These are phyloP conservation scores for Byasa hedistus DNA, from an alignment of 2,888 invertebrate species.

Conservation along the genomic window DNA sequence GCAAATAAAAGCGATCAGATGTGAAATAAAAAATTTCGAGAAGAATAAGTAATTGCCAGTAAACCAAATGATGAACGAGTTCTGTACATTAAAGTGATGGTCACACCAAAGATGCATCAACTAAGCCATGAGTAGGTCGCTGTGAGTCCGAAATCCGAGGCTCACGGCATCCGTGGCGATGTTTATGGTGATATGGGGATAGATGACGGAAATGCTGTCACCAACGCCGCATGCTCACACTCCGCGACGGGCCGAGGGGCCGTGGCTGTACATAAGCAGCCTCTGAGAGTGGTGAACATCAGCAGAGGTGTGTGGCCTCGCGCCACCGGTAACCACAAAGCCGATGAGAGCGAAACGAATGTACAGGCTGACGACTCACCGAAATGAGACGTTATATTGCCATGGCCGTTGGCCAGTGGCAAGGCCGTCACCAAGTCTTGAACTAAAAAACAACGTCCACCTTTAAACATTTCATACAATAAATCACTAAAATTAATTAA, in stretches of 20 bases:
- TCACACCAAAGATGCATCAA: conserved; percentile 72
- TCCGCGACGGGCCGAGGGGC: conserved; percentile 42
- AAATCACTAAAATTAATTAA: conserved; percentile 39
- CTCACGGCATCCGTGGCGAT: conserved; percentile 67
- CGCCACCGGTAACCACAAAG: conserved; percentile 76
- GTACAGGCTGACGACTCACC: conserved; percentile 77
- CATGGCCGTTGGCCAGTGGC: conserved; percentile 79
- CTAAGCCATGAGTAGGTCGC: conserved; percentile 72
- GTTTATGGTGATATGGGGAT: conserved; percentile 60
- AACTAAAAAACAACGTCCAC: conserved; percentile 79
- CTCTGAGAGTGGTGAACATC: conserved; percentile 42
- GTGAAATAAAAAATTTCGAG: conserved; percentile 61
- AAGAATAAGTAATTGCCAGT: conserved; percentile 49
- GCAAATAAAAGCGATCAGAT: conserved; percentile 58
- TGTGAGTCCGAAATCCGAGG: conserved; percentile 68
- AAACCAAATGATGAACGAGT: conserved; percentile 58
- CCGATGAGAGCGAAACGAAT: conserved; percentile 68
- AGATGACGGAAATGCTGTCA: conserved; percentile 50
- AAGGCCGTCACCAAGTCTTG: conserved; percentile 81
- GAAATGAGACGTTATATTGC: conserved; percentile 78
- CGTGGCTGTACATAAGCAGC: conserved; percentile 7
- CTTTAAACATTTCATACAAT: conserved; percentile 74
- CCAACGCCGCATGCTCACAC: conserved; percentile 53
- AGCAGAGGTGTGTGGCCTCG: conserved; percentile 61
- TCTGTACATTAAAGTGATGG: conserved; percentile 57